Evolutionary conservation across 2,888 invertebrate species (phyloP).

Genomic region (Tolmerus cingulatus): DNA sequence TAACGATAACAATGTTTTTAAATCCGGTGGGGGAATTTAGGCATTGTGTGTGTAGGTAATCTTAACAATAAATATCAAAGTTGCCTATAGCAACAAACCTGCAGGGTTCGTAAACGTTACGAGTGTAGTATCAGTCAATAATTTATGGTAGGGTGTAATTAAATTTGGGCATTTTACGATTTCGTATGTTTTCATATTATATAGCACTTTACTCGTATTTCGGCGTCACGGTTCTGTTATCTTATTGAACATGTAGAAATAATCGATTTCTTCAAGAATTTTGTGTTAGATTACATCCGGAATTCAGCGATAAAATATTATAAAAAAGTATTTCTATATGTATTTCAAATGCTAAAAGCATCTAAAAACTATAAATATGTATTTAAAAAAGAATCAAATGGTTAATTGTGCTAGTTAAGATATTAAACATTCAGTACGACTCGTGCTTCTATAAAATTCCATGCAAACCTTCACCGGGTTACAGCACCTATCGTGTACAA

Average conservation of each 20-base stretch:
- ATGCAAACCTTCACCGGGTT: constrained; percentile 10
- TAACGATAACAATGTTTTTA: too few relatives aligned
- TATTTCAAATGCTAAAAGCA: too few relatives aligned
- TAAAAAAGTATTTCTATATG: too few relatives aligned
- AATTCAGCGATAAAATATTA: too few relatives aligned
- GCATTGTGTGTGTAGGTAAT: too few relatives aligned
- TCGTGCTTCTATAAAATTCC: background rate
- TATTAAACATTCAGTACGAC: background rate
- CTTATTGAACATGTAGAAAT: too few relatives aligned
- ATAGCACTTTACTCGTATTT: too few relatives aligned
- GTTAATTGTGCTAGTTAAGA: background rate
- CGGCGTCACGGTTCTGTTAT: too few relatives aligned
- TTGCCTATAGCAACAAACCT: background rate
- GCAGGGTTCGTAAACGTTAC: background rate
- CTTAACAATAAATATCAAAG: background rate
- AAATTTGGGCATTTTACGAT: background rate
- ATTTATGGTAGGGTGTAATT: background rate
- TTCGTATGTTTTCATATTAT: background rate
- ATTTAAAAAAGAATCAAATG: background rate
- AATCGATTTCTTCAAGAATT: too few relatives aligned
- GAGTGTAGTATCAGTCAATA: background rate
- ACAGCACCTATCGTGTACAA: background rate
- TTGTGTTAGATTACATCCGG: too few relatives aligned
- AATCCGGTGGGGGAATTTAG: too few relatives aligned
- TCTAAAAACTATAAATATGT: background rate